A percentile compares a stretch with the other conserved stretches of the same genome.
phyloP scores from a whole-genome alignment of 2,797 vertebrate species.

The Falco biarmicus region DNA sequence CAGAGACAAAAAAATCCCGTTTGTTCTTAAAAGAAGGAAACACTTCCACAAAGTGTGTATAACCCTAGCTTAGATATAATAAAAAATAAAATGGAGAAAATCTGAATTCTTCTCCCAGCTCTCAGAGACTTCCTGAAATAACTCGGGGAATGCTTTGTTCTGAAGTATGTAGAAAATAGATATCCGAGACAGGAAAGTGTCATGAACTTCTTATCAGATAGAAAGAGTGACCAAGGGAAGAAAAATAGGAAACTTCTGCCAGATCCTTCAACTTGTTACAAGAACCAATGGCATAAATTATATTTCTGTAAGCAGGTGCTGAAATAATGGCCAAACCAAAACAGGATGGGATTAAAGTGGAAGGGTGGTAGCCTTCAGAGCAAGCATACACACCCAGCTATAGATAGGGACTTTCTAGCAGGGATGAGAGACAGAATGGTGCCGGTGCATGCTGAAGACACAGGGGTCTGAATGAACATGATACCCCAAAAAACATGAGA shows the following conservation, averaged over 20 bases:
- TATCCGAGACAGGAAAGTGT: constrained; percentile 6
- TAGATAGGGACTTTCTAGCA: background rate
- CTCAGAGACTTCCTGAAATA: background rate
- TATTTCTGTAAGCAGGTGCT: constrained; percentile 1
- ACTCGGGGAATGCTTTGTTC: background rate
- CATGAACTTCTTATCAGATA: background rate
- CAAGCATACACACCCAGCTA: background rate
- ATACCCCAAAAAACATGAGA: background rate
- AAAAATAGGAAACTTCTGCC: constrained; percentile 14
- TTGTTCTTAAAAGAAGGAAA: background rate
- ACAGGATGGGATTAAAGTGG: background rate
- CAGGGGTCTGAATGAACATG: background rate
- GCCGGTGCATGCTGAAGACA: background rate
- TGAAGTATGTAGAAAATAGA: background rate
- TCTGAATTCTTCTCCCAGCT: background rate
- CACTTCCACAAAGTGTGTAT: background rate
- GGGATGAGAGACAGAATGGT: background rate
- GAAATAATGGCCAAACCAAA: constrained; percentile 5
- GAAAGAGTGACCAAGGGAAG: constrained; percentile 18
- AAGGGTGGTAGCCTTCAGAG: background rate
- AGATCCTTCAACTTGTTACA: background rate
- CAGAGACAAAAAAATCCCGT: background rate
- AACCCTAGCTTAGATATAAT: background rate
- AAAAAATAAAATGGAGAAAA: background rate
- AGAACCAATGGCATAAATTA: background rate